phyloP scores from a whole-genome alignment of 2,113 vertebrate species.

The Lasiurus cinereus region DNA sequence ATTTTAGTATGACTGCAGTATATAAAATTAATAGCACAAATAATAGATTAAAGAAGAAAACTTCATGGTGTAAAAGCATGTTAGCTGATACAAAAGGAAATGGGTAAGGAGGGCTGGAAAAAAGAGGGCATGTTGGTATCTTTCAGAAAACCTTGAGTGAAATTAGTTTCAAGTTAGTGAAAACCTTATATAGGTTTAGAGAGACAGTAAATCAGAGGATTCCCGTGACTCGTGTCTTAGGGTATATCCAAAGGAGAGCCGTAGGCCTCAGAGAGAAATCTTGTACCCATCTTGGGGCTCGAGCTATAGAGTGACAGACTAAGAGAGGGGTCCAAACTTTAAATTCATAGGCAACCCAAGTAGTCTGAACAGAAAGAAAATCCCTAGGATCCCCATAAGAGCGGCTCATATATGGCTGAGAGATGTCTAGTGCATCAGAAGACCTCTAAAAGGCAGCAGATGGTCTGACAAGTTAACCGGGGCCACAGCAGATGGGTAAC shows the following conservation, averaged over 20 bases:
- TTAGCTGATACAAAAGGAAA: background rate
- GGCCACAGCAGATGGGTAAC: background rate
- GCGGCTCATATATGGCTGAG: background rate
- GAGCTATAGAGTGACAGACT: background rate
- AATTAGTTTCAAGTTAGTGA: background rate
- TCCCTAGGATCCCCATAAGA: background rate
- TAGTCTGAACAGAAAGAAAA: background rate
- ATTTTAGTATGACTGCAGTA: constrained; percentile 18
- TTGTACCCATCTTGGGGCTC: background rate
- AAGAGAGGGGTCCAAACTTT: background rate
- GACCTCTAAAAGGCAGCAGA: background rate
- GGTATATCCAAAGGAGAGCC: background rate
- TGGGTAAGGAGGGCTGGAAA: rapidly evolving
- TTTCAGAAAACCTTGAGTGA: background rate
- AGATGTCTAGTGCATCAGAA: background rate
- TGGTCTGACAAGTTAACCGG: background rate
- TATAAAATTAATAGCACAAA: background rate
- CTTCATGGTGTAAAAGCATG: background rate
- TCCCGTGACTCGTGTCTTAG: background rate
- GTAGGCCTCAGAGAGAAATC: background rate
- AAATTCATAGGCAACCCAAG: background rate
- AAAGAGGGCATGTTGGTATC: background rate
- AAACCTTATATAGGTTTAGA: background rate
- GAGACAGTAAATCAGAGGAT: background rate
- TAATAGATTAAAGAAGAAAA: background rate